phyloP scores from a whole-genome alignment of 92 coral and sea anemone genomes.

The Desmophyllum pertusum region DNA sequence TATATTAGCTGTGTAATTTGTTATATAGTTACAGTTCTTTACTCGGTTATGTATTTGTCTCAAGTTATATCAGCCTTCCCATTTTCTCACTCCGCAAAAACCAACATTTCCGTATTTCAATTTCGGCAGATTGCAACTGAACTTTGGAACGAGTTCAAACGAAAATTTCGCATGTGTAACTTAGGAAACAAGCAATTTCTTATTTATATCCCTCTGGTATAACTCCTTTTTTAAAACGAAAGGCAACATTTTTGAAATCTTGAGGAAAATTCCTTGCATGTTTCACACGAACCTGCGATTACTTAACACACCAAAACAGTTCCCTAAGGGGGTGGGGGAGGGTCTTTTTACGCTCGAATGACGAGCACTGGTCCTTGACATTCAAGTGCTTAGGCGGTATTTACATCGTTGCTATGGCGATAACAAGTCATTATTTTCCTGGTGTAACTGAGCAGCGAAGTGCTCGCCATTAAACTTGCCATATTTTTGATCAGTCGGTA shows the following conservation, averaged over 20 bases:
- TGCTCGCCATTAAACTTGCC: neutral
- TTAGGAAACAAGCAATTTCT: neutral
- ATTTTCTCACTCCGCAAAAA: neutral
- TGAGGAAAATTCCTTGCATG: neutral
- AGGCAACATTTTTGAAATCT: neutral
- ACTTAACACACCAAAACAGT: neutral
- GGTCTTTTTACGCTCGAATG: neutral
- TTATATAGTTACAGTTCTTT: constrained; percentile 17
- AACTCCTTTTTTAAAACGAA: neutral
- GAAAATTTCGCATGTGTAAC: neutral
- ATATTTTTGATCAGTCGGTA: neutral
- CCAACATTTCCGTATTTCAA: neutral
- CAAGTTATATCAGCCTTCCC: constrained; percentile 7
- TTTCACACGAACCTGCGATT: neutral
- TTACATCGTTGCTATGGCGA: constrained; percentile 16
- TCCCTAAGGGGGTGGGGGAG: neutral
- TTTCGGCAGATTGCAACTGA: neutral
- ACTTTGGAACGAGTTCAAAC: neutral
- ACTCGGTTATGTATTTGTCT: neutral
- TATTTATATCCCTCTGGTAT: neutral
- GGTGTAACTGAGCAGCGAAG: constrained; percentile 2
- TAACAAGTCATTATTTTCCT: neutral
- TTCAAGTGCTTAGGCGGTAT: constrained; percentile 15
- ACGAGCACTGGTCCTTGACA: neutral
- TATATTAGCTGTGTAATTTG: constrained; percentile 38